Conservation (phyloP, 2,797 vertebrate species). For the Ammospiza maritima region DNA sequence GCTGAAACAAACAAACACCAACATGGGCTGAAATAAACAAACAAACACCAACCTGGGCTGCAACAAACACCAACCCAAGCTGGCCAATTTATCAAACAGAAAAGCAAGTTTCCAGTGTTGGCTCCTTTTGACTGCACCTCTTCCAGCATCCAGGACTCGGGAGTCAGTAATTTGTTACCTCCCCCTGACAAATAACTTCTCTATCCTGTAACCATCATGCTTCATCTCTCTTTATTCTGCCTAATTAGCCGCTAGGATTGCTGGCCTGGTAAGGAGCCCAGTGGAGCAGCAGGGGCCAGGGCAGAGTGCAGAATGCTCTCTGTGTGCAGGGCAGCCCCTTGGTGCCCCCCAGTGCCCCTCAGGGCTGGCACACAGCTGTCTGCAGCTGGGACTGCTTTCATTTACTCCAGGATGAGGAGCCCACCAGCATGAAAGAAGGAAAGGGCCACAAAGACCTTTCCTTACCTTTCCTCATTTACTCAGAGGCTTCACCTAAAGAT, state of each 20-base stretch:
- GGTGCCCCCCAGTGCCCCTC: too few species aligned
- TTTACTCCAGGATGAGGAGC: neutral
- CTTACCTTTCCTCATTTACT: slow-evolving; percentile 32
- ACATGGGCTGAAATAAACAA: too few species aligned
- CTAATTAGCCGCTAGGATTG: slow-evolving; percentile 50
- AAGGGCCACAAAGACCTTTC: neutral
- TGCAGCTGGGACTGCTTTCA: neutral
- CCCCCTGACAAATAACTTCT: neutral
- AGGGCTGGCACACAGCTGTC: neutral
- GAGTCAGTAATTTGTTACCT: slow-evolving; percentile 27
- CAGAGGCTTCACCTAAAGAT: slow-evolving; percentile 39
- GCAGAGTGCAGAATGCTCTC: neutral
- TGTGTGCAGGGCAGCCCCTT: too few species aligned
- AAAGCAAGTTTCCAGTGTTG: neutral
- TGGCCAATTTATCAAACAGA: neutral
- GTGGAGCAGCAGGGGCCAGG: slow-evolving; percentile 21
- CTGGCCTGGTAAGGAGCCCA: neutral
- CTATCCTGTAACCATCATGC: slow-evolving; percentile 32
- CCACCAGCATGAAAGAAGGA: neutral
- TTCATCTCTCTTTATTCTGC: slow-evolving; percentile 63
- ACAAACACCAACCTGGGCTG: too few species aligned
- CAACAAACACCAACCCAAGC: neutral
- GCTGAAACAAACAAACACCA: too few species aligned
- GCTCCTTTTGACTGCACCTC: neutral
- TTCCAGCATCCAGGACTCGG: neutral